phyloP scores from a whole-genome alignment of 2,888 invertebrate genomes.

The Sinotaia quadrata region DNA sequence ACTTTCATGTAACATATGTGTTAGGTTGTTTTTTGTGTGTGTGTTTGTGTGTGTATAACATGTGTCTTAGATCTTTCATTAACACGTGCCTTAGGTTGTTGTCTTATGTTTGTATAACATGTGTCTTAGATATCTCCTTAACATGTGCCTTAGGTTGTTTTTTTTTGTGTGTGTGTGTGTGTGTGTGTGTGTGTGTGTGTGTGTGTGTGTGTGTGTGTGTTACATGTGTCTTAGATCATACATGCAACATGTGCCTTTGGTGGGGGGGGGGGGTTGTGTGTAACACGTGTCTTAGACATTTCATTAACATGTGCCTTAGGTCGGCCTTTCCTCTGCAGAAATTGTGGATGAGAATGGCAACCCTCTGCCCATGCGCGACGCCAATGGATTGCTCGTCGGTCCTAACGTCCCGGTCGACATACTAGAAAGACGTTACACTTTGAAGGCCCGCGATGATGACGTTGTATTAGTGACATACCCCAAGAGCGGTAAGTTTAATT shows the following conservation, averaged over 20 bases:
- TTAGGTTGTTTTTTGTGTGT: too few species aligned
- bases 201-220: neutral
- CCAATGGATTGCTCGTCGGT: slow-evolving; percentile 27
- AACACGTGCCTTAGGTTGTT: neutral
- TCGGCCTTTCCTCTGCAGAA: slow-evolving; percentile 7
- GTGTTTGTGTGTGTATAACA: neutral
- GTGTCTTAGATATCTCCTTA: neutral
- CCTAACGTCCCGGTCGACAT: slow-evolving; percentile 30
- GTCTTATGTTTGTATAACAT: neutral
- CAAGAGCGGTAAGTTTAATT: slow-evolving; percentile 25
- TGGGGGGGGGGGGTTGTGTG: neutral
- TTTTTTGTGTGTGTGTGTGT: neutral
- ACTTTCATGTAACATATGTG: too few species aligned
- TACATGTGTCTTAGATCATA: neutral
- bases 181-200: neutral
- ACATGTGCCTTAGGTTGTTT: neutral
- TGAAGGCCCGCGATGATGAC: slow-evolving; percentile 30
- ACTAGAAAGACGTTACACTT: slow-evolving; percentile 20
- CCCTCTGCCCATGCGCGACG: slow-evolving; percentile 23
- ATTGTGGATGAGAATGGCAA: slow-evolving; percentile 21
- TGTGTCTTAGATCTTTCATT: neutral
- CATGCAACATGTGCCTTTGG: neutral
- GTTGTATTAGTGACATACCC: slow-evolving; percentile 30
- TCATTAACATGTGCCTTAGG: neutral
- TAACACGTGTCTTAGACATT: neutral